Evolutionary conservation across 2,888 invertebrate genomes (phyloP), one percentile per base, ranked within the genome.

Genomic region (Cosmia trapezina): DNA sequence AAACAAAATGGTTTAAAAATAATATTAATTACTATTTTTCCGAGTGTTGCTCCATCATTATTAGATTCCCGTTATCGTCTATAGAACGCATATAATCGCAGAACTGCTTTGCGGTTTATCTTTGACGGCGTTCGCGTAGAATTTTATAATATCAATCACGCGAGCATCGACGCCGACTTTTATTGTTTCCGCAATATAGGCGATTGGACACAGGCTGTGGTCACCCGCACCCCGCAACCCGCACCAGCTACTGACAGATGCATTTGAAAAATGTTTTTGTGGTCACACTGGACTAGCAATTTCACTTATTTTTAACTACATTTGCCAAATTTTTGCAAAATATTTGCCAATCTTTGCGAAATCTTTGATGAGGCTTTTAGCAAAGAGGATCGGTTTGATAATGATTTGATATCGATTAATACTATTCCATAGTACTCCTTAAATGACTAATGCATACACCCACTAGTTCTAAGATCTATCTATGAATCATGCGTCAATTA

Each of bases 111-210:
- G 85, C 77, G 85, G 86, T 86, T 81, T 85, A 83, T 79, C 78
- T 80, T 80, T 73, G 75, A 72, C 71, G 78, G 81, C 76, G 65
- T 78, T 82, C 80, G 74, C 81, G 76, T 83, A 85, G 75, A 81
- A 81, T 85, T 90, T 90, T 89, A 91, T 87, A 89, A 89, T 87
- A 90, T 90, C 88, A 89, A 91, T 91, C 89, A 89, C 81, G 83
- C 81, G 83, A 85, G 59, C 83, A 87, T 83, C 80, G 78, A 83
- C 78, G 73, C 69, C 19, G 77, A 83, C 73, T 86, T 91, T 89
- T 91, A 92, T 91, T 90, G 88, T 91, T 92, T 91, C 92, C 92
- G 90, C 90, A 91, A 91, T 91, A 89, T 87, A 89, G 80, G 62
- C 83, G 85, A 92, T 91, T 91, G 87, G 88, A 84, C 83, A 87